These are phyloP conservation scores for Ditula angustiorana DNA, from an alignment of 2,888 invertebrate genomes.

Conservation along the genomic window DNA sequence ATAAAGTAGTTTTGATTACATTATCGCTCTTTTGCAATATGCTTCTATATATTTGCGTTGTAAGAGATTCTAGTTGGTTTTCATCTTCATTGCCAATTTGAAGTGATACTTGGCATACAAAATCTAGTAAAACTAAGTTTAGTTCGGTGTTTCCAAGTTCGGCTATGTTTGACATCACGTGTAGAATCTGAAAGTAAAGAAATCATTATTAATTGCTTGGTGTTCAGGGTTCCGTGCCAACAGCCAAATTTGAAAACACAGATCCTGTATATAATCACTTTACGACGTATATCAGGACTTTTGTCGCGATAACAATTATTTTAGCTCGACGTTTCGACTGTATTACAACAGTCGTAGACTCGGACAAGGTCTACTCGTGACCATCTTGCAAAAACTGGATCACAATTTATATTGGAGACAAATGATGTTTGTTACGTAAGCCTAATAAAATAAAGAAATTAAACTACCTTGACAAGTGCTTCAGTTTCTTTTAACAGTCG, in stretches of 20 bases:
- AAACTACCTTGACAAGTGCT: constrained; percentile 57
- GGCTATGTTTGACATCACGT: constrained; percentile 57
- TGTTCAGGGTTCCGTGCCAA: neutral
- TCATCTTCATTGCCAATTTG: constrained; percentile 51
- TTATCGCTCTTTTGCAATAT: constrained; percentile 52
- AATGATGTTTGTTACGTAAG: neutral
- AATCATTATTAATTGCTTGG: neutral
- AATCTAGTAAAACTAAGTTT: constrained; percentile 56
- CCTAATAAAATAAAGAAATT: neutral
- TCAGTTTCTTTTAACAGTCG: constrained; percentile 49
- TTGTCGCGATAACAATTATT: too few relatives aligned
- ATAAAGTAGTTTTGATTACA: constrained; percentile 52
- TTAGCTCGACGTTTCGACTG: too few relatives aligned
- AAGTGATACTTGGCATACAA: constrained; percentile 58
- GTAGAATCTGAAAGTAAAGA: constrained; percentile 59
- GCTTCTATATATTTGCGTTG: constrained; percentile 51
- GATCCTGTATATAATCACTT: too few relatives aligned
- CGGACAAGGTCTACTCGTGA: too few relatives aligned
- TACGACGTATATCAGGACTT: too few relatives aligned
- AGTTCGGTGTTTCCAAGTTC: constrained; percentile 59
- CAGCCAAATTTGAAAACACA: too few relatives aligned
- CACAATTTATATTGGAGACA: too few relatives aligned
- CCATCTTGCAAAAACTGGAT: too few relatives aligned
- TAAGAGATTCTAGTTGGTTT: constrained; percentile 45
- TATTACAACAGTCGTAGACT: too few relatives aligned